Conservation (phyloP, 1,140 invertebrate species). For the Maconellicoccus hirsutus region DNA sequence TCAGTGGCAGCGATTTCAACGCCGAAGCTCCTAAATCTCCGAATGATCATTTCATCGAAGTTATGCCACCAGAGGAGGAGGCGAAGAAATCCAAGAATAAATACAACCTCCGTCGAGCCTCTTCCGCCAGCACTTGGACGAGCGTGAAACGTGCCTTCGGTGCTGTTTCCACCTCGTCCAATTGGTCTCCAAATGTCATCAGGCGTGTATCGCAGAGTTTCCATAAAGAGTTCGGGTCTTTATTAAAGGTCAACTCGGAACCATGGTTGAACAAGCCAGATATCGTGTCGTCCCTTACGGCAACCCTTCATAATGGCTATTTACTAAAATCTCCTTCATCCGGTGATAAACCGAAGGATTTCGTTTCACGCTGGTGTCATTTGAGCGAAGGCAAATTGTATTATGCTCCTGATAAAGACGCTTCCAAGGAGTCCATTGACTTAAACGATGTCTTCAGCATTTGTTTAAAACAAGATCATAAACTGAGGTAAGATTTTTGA, state of each 20-base stretch:
- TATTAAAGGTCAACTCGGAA: not conserved
- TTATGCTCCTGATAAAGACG: conserved; percentile 42
- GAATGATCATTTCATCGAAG: not conserved
- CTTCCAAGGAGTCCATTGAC: conserved; percentile 44
- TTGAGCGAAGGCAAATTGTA: conserved; percentile 42
- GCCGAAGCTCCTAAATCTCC: too few species aligned
- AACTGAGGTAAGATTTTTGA: conserved; percentile 42
- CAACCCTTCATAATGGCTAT: conserved; percentile 34
- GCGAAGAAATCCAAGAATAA: not conserved
- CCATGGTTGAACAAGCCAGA: conserved; percentile 32
- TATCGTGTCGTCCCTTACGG: conserved; percentile 29
- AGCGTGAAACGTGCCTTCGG: not conserved
- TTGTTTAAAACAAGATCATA: conserved; percentile 47
- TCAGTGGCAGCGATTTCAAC: too few species aligned
- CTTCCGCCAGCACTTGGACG: not conserved
- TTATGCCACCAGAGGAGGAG: not conserved
- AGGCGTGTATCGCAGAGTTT: not conserved
- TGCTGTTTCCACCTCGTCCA: not conserved
- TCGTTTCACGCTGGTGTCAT: conserved; percentile 40
- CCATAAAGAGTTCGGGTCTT: not conserved
- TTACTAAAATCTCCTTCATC: conserved; percentile 34
- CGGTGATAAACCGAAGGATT: conserved; percentile 40
- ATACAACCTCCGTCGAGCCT: not conserved
- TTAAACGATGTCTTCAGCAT: conserved; percentile 46
- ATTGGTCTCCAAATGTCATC: not conserved